Base-by-base conservation (phyloP, 2,797 vertebrate genomes). In the Otolemur crassicaudatus region DNA sequence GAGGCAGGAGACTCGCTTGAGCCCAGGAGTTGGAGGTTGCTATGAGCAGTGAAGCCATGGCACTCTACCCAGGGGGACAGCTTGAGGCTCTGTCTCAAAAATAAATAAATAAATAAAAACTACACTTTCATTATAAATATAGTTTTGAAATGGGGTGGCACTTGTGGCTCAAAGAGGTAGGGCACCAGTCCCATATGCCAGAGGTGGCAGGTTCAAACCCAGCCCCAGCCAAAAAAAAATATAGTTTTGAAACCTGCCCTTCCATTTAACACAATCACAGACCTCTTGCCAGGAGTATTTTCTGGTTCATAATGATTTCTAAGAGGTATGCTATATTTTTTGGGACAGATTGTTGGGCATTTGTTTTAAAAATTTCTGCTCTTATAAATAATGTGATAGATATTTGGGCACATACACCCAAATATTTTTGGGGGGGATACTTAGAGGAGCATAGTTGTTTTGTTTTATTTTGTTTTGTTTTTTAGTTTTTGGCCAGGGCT, bases 281-380 rank as follows among this genome's bases (percentile, higher is more conserved):
- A 91, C 6, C 88, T 94, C 87, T 92, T 88, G 40, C 88, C 77
- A 67, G 31, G 40, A 91, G 31, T 60, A 63, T 72, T 91, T 93
- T 83, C 87, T 90, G 53, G 61, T 34, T 89, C 58, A 91, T 87
- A 13, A 80, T 91, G 72, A 19, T 76, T 96, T 96, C 90, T 75
- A 96, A 87, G n/a, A 93, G 23, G 27, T 72, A 34, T 22, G 89
- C 13, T 91, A n/a, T 61, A 63, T 83, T 93, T 43, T 91, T 43
- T 40, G 72, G 65, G 93, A 82, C 70, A 27, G 14, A 77, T 0
- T 86, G 14, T 31, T 93, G 40, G 40, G 65, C 60, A 96, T 90
- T 88, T 75, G 70, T 88, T 87, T 95, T 37, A 81, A 91, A 89
- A 46, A 23, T 77, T 92, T 94, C 19, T 87, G 60, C 43, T 94